These are phyloP conservation scores for Belgica antarctica DNA, from an alignment of 2,888 invertebrate genomes.

Conservation along the genomic window DNA sequence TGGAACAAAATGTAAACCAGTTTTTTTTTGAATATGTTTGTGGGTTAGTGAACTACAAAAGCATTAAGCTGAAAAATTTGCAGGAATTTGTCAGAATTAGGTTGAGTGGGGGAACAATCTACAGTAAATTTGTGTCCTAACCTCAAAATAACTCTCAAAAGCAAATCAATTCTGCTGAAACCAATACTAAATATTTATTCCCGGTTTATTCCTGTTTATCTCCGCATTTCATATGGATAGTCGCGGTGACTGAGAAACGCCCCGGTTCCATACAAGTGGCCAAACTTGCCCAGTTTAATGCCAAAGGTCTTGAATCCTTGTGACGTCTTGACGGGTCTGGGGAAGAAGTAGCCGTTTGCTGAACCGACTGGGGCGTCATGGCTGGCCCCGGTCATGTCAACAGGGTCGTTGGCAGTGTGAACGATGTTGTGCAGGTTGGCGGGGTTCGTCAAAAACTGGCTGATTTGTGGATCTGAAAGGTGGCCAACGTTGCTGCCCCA, in stretches of 20 bases:
- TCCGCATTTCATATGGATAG: conserved; percentile 4
- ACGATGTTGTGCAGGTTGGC: neutral
- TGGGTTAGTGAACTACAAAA: no score
- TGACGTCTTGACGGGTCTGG: neutral
- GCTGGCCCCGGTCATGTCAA: neutral
- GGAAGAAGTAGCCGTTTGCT: neutral
- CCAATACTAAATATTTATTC: neutral
- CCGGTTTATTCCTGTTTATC: neutral
- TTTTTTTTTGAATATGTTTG: neutral
- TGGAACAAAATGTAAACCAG: neutral
- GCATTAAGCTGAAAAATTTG: no score
- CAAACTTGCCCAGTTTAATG: conserved; percentile 10
- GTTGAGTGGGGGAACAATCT: no score
- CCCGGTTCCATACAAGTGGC: conserved; percentile 1
- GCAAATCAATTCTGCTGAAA: neutral
- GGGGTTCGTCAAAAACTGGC: neutral
- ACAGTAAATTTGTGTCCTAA: neutral
- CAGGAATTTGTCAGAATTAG: no score
- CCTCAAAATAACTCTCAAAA: no score
- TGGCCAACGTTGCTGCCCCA: neutral
- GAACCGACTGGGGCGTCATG: neutral
- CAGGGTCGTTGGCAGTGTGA: neutral
- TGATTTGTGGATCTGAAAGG: neutral
- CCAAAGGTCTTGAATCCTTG: conserved; percentile 24
- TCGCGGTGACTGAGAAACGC: conserved; percentile 8